Evolutionary conservation across 2,888 invertebrate species (phyloP).

Genomic region (Amphipoea lucens): DNA sequence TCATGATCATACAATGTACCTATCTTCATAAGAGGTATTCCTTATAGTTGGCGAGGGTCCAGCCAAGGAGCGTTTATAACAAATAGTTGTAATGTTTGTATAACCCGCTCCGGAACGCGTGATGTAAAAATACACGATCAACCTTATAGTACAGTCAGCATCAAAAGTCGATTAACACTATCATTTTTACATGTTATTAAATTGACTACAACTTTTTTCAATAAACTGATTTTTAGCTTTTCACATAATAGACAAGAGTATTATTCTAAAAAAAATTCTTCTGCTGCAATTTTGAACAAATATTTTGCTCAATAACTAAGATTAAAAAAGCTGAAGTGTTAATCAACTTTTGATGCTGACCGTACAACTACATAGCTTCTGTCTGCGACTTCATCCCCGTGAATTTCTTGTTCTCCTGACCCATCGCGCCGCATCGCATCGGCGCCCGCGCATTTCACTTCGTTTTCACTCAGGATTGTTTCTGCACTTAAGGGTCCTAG

Average conservation of each 20-base stretch:
- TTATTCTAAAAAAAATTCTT: too few relatives aligned
- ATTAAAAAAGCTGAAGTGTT: too few relatives aligned
- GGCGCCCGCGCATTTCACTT: not conserved
- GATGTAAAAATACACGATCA: constrained; percentile 21
- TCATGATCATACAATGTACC: not conserved
- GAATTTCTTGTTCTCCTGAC: not conserved
- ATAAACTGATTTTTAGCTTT: too few relatives aligned
- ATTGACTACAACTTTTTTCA: too few relatives aligned
- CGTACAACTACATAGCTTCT: not conserved
- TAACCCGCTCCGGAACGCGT: constrained; percentile 35
- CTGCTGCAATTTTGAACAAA: too few relatives aligned
- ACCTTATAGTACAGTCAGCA: not conserved
- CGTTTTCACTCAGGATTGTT: not conserved
- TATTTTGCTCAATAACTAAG: too few relatives aligned
- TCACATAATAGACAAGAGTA: too few relatives aligned
- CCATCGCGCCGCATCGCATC: not conserved
- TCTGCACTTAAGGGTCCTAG: not conserved
- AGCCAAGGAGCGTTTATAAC: constrained; percentile 48
- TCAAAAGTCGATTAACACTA: too few relatives aligned
- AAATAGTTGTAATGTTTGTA: constrained; percentile 52
- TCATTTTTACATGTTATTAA: too few relatives aligned
- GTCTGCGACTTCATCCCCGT: not conserved
- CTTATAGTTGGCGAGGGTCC: constrained; percentile 56
- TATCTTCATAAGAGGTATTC: constrained; percentile 37
- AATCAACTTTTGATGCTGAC: too few relatives aligned